Base-by-base conservation (phyloP, 1,140 invertebrate genomes). In the Plectus sambesii region DNA sequence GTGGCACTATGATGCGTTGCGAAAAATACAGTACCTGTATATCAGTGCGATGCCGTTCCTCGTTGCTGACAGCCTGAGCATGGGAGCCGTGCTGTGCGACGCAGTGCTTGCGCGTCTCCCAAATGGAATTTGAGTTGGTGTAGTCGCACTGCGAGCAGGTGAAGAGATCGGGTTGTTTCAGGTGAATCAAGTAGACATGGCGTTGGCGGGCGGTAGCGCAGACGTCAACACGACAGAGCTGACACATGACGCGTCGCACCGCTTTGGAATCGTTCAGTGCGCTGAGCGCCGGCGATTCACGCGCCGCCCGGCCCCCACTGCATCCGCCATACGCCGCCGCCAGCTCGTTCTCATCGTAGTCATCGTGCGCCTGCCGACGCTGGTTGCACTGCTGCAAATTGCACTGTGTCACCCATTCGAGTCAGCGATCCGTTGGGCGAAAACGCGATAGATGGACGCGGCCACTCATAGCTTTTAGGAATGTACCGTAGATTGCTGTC, bases 51-150 rank as follows among this genome's bases (percentile, higher is more conserved):
- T n/a, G n/a, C n/a, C n/a, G n/a, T n/a, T 60, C 60, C 40, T 60
- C 58, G 17, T 60, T 62, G 27, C 56, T 60, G 19, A 60, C 41
- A n/a, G 58, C 49, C 22, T 40, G 9, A 15, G 45, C 49, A 12
- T 56, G 47, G 5, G 37, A 42, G 17, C 50, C 59, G 26, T 61
- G 61, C 41, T 61, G 60, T 15, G 60, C 36, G 4, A 27, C 24
- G 1, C 60, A 60, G 39, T 61, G 59, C 30, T 61, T 63, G 8
- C 47, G 53, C 20, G 57, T 38, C 42, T 61, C 59, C 59, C 59
- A 61, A 20, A 61, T 38, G n/a, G 61, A 63, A 42, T 60, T 61
- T 24, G 61, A 63, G 49, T 63, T 64, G 20, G 47, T 59, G 39
- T 61, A 61, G 22, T 63, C 61, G 24, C 59, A 61, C 19, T 53